Base-by-base conservation (phyloP, 2,797 vertebrate species). In the Acipenser ruthenus region DNA sequence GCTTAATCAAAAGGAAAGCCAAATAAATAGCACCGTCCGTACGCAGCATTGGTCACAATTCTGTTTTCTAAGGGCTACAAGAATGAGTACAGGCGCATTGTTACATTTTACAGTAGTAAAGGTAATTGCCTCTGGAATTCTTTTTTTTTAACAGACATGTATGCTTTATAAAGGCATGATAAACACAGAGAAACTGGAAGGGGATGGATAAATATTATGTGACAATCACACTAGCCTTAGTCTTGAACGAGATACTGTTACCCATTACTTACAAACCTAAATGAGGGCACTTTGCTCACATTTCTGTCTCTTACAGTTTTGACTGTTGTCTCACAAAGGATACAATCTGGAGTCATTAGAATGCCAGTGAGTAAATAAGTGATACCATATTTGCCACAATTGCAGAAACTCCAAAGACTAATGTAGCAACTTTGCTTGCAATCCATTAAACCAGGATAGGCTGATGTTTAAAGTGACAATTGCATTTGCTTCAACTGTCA, bases 91-190 rank as follows among this genome's bases (percentile, higher is more conserved):
- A 37, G 23, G 23, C 4, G 23, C 23, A 37, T 37, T 37, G 23
- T 37, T 37, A 37, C 23, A 37, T 37, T 37, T 37, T 37, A 37
- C 23, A 37, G 23, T 37, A 37, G 23, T 23, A 23, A 23, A 23
- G 23, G 23, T 37, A 37, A 37, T 37, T 37, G 23, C 23, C 23
- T 37, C 23, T 3, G 23, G 23, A 37, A 3, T 37, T 3, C 4
- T 37, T 37, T 37, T 37, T 23, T 80, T 71, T 79, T 84, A 87
- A 88, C 78, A 78, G 83, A 78, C 78, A 74, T 71, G 78, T 75
- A 74, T 78, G 80, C 81, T 79, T 85, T 80, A 87, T 87, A 88
- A 87, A 88, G 86, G 79, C 78, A 77, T 84, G 87, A 89, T 89
- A 89, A 83, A 80, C 72, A 68, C 69, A 71, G 73, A 84, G 85